A percentile compares a stretch with the other conserved stretches of the same genome.
Conservation (phyloP, 2,888 invertebrate genomes). For the Drosophila neotestacea region DNA sequence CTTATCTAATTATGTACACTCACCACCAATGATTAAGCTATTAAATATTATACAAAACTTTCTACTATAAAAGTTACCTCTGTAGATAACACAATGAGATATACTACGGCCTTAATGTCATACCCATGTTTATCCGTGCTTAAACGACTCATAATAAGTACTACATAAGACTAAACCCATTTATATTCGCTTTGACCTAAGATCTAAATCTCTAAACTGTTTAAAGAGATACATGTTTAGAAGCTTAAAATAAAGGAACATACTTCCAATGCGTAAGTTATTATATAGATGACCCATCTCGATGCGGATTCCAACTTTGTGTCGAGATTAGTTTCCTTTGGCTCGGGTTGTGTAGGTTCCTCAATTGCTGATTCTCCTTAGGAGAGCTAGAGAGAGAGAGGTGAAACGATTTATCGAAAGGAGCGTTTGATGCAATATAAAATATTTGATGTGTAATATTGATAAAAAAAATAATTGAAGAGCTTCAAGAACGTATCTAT, state of each 20-base stretch:
- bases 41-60: no score
- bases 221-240: not conserved
- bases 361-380: not conserved
- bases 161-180: not conserved
- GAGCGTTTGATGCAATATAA: not conserved
- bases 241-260: not conserved
- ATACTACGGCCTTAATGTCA: not conserved
- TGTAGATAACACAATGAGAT: not conserved
- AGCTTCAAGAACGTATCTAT: not conserved
- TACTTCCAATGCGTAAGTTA: not conserved
- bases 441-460: not conserved
- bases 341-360: not conserved
- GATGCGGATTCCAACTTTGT: not conserved
- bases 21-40: not conserved
- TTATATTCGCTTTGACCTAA: conserved; percentile 1
- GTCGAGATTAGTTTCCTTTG: not conserved
- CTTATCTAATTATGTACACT: not conserved
- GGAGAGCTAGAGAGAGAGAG: not conserved
- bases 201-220: not conserved
- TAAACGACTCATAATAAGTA: no score
- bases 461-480: not conserved
- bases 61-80: not conserved
- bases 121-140: no score
- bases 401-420: not conserved
- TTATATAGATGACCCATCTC: conserved; percentile 3